Evolutionary conservation across 2,888 invertebrate species (phyloP), one percentile per base, ranked within the genome.

Genomic region (Ornithoptera priamus): DNA sequence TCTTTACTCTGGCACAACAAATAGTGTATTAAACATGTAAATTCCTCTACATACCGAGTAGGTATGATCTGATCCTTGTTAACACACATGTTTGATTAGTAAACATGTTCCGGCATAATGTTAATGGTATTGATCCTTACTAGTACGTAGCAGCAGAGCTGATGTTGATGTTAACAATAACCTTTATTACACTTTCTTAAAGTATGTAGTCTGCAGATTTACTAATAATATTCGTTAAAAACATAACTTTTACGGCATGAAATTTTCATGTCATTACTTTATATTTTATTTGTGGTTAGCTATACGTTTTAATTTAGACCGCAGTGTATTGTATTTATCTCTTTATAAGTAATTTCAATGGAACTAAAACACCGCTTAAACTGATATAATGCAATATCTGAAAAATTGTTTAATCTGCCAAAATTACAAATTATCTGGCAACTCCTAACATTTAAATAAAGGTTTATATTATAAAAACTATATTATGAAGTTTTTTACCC

Each of bases 71-170:
- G 66, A 66, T 70, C 62, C 59, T 18, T 70, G 66, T 66, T 63
- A 66, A 66, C 66, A 70, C 62, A 66, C 57, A 62, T 70, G 70
- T 70, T 70, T 70, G 70, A 70, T 70, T 66, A 70, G 70, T 58
- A 66, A 62, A 70, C 70, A 70, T 70, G 70, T 50, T 46, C 66
- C 62, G 58, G 70, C 70, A 70, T 70, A 70, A 70, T 66, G 59
- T 66, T 66, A 70, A 66, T 59, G 62, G 24, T 62, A 66, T 70
- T 53, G 66, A 63, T 70, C 36, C 59, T 39, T 15, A 2, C 22
- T 61, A 62, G 46, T 65, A 65, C 18, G 30, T 56, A 68, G 46
- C 53, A 36, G 39, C n/a, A 59, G 57, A 61, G 65, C 22, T 50
- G 20, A 65, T 65, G 18, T 61, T 58, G 39, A 65, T 57, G 20